Evolutionary conservation across 2,888 invertebrate genomes (phyloP).

Genomic region (Nemotelus nigrinus): DNA sequence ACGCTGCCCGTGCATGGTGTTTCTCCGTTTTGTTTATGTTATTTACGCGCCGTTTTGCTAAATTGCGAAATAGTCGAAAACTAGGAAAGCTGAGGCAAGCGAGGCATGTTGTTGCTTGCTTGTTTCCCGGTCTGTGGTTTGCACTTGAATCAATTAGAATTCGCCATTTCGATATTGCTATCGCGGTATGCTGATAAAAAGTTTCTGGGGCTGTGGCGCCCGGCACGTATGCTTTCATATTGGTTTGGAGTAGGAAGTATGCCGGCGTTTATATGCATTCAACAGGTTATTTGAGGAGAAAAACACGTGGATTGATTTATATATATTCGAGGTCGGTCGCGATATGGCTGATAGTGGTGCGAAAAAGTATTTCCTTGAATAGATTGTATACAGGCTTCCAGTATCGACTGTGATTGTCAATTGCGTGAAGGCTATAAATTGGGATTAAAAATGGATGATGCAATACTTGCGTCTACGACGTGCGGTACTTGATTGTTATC

Average conservation of each 20-base stretch:
- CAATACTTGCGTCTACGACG: too few species aligned
- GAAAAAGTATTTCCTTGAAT: too few species aligned
- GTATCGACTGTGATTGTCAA: too few species aligned
- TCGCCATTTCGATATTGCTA: neutral
- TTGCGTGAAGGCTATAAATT: too few species aligned
- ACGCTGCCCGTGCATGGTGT: neutral
- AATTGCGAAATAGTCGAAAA: slow-evolving; percentile 30
- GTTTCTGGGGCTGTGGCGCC: slow-evolving; percentile 15
- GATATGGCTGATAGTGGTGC: too few species aligned
- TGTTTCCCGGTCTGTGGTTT: neutral
- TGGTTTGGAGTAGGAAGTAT: neutral
- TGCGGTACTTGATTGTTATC: too few species aligned
- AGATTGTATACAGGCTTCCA: too few species aligned
- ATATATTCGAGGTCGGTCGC: too few species aligned
- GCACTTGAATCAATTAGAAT: neutral
- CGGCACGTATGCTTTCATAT: slow-evolving; percentile 9
- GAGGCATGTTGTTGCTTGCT: slow-evolving; percentile 28
- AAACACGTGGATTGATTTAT: too few species aligned
- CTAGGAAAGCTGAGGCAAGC: neutral
- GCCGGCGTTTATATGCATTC: neutral
- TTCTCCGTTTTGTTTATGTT: neutral
- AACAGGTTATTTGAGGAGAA: slow-evolving; percentile 2
- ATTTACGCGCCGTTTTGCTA: slow-evolving; percentile 39
- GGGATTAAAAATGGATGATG: too few species aligned
- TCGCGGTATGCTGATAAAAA: neutral